Base-by-base conservation (phyloP, 1,140 invertebrate species). In the Bombus consobrinus region DNA sequence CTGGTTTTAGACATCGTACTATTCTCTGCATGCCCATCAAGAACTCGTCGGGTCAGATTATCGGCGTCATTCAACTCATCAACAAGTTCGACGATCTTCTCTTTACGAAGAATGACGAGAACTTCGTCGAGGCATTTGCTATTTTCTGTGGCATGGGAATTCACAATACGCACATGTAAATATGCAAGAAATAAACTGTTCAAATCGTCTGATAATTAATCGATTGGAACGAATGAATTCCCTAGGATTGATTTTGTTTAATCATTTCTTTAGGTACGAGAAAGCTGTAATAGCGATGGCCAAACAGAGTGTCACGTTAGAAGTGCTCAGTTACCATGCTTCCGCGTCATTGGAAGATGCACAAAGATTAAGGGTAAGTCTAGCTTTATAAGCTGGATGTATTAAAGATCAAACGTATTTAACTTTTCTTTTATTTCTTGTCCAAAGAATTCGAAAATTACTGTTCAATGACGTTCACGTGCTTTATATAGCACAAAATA, bases 101-200 rank as follows among this genome's bases (percentile, higher is more conserved):
- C 28, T 98, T 98, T 92, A 98, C 98, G 68, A 98, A 98, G 94
- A 98, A 98, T 94, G 98, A 99, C 92, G 98, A 99, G 93, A 98
- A 98, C 94, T 98, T 98, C 92, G 98, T 99, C 72, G 98, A 99
- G 95, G 98, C 98, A 1, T 99, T 99, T 95, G 98, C 98, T 80
- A 99, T 99, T 91, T 99, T 99, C 95, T 99, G 98, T 95, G 99
- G 99, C 39, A 98, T 99, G 98, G 98, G 98, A 47, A 99, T 99
- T 80, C 98, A 99, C 95, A 99, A 99, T 94, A 99, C 98, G 68
- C 98, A 98, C 93, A 99, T 99, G 98, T 96, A 94, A 95, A 95
- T 94, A 69, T 77, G 72, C 34, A 37, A 37, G 28, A 59, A 28
- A n/a, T n/a, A 13, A 25, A 34, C 15, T 32, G 22, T 34, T 22